Base-by-base conservation (phyloP, 2,113 vertebrate genomes). In the Sialia sialis region DNA sequence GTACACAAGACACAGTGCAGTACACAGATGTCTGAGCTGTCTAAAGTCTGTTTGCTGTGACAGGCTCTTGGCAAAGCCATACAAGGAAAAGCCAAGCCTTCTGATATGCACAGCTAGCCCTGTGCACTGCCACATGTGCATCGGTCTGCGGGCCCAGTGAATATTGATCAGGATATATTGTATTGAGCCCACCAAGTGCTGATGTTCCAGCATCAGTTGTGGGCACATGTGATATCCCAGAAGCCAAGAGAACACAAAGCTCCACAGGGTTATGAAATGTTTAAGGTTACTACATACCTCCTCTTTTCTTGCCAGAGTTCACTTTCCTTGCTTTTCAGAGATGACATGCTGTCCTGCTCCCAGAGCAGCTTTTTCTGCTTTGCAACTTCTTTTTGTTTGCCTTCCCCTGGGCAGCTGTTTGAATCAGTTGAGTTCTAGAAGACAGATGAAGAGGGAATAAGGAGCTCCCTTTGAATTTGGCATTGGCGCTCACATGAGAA, bases 361-460 rank as follows among this genome's bases (percentile, higher is more conserved):
- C 87, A 97, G 39, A 90, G 39, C 23, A 95, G 96, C 92, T 97
- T 98, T 75, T 97, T 96, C 85, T 92, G 97, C 89, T 90, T 96
- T 87, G 64, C 92, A 91, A 82, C 86, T 82, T 96, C 98, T 93
- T 80, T 98, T 96, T 44, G 97, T 95, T 92, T 95, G 25, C 89
- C 96, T 64, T 97, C 96, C 19, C 97, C 96, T 48, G 69, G 90
- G 76, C 59, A 93, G 84, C 79, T 95, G 84, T 94, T 97, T 75
- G 95, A 77, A 64, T 97, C 96, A 67, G 68, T 16, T 87, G 96
- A 94, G 62, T 80, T 97, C 98, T 98, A 83, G 73, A 91, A 95
- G 83, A 94, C 32, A 82, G 38, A 59, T 29, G 32, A 67, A 55
- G 60, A 83, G 16, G 59, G 38, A 84, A 81, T 6, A 85, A 84